phyloP scores from a whole-genome alignment of 2,888 invertebrate genomes.

The Cosmorhoe ocellata region DNA sequence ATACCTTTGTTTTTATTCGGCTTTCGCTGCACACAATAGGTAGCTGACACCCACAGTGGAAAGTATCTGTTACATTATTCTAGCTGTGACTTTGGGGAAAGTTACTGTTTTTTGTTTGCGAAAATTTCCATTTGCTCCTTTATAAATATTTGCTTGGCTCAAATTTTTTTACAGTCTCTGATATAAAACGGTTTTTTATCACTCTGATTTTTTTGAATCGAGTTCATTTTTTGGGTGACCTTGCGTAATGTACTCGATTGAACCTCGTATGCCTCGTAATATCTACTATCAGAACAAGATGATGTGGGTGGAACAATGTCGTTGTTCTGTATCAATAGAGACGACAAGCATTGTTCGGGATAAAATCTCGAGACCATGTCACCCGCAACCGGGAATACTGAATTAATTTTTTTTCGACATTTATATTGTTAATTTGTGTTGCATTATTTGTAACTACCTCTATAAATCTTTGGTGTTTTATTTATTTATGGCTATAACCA shows the following conservation, averaged over 20 bases:
- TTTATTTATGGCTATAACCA: too few species aligned
- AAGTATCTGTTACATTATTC: slow-evolving; percentile 60
- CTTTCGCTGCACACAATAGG: slow-evolving; percentile 71
- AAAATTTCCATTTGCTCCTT: slow-evolving; percentile 51
- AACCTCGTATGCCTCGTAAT: slow-evolving; percentile 7
- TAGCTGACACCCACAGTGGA: slow-evolving; percentile 66
- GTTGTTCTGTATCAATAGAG: slow-evolving; percentile 44
- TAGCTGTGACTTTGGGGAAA: slow-evolving; percentile 62
- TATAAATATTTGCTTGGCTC: slow-evolving; percentile 52
- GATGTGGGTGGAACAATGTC: slow-evolving; percentile 53
- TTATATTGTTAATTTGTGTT: background rate
- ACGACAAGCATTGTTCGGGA: slow-evolving; percentile 46
- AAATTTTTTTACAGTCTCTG: slow-evolving; percentile 5
- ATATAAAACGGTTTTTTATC: slow-evolving; percentile 5
- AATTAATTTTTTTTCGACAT: slow-evolving; percentile 9
- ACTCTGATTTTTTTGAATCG: background rate
- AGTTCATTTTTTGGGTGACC: slow-evolving; percentile 12
- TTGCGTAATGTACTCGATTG: slow-evolving; percentile 20
- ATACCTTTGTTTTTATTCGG: slow-evolving; percentile 64
- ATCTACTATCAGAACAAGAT: slow-evolving; percentile 33
- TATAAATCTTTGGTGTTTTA: too few species aligned
- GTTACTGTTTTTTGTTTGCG: slow-evolving; percentile 54
- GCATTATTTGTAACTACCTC: background rate
- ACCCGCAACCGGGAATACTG: slow-evolving; percentile 26
- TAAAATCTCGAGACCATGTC: slow-evolving; percentile 25